These are phyloP conservation scores for Apodemus sylvaticus DNA, from an alignment of 2,113 vertebrate genomes.

Conservation along the genomic window DNA sequence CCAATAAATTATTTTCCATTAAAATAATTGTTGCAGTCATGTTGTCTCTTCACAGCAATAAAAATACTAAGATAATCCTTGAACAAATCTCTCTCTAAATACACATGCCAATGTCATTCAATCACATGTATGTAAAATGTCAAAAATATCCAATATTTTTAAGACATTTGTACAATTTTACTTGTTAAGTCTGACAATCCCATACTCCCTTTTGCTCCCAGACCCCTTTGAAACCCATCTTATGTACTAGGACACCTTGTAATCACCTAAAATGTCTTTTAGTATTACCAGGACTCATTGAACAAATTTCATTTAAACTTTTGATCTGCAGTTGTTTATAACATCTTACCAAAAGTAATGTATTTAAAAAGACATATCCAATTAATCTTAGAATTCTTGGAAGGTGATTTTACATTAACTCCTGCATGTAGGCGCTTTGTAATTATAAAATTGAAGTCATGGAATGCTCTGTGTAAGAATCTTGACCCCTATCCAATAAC, in stretches of 20 bases:
- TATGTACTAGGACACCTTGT: background rate
- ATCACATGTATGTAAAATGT: background rate
- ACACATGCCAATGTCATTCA: background rate
- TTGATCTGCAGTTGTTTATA: background rate
- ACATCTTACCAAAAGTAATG: background rate
- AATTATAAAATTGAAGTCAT: background rate
- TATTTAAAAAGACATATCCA: background rate
- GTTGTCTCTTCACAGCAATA: background rate
- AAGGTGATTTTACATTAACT: background rate
- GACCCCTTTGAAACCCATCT: background rate
- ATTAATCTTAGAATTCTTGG: background rate
- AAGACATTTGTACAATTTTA: background rate
- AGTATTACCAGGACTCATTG: background rate
- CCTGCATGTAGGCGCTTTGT: background rate
- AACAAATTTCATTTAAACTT: background rate
- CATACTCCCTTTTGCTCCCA: fast-evolving
- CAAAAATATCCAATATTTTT: background rate
- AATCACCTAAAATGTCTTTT: background rate
- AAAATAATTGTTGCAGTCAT: background rate
- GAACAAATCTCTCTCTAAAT: background rate
- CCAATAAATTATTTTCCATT: background rate
- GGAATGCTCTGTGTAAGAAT: background rate
- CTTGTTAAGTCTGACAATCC: background rate
- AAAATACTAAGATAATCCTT: background rate
- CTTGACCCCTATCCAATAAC: background rate